phyloP scores from a whole-genome alignment of 2,888 invertebrate genomes.

The Gordius sp. region DNA sequence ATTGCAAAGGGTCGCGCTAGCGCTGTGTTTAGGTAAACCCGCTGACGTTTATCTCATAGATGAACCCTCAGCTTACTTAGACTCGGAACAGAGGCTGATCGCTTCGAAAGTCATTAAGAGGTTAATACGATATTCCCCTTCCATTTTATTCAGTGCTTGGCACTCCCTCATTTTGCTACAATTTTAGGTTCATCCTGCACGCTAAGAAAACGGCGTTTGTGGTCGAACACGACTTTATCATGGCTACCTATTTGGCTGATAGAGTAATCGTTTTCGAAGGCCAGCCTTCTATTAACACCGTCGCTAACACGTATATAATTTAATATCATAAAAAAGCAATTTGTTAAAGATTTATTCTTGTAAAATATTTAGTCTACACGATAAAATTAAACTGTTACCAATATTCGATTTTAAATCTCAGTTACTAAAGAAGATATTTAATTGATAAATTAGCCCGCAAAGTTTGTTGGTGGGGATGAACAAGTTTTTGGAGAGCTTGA shows the following conservation, averaged over 20 bases:
- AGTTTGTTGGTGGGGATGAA: conserved; percentile 91
- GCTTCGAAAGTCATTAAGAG: conserved; percentile 96
- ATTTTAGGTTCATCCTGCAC: conserved; percentile 56
- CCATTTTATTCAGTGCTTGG: no score
- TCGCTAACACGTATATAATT: conserved; percentile 42
- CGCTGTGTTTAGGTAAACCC: conserved; percentile 82
- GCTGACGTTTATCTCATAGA: conserved; percentile 95
- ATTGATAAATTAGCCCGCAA: conserved; percentile 36
- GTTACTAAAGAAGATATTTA: conserved; percentile 9
- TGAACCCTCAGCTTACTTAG: conserved; percentile 91
- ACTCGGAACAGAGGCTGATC: conserved; percentile 96
- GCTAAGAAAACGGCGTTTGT: conserved; percentile 98
- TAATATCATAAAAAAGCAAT: conserved; percentile 14
- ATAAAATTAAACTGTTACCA: conserved; percentile 2
- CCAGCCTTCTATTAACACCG: conserved; percentile 55
- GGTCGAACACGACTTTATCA: conserved; percentile 99
- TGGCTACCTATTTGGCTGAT: conserved; percentile 96
- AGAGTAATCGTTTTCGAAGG: conserved; percentile 96
- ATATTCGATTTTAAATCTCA: conserved; percentile 9
- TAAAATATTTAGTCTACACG: background rate
- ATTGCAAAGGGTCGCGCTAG: conserved; percentile 80
- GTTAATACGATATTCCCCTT: no score
- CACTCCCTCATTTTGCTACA: no score
- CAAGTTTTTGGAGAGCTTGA: conserved; percentile 65
- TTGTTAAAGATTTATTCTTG: background rate